Evolutionary conservation across 2,113 vertebrate genomes (phyloP).

Genomic region (Romanogobio albipinnatus): DNA sequence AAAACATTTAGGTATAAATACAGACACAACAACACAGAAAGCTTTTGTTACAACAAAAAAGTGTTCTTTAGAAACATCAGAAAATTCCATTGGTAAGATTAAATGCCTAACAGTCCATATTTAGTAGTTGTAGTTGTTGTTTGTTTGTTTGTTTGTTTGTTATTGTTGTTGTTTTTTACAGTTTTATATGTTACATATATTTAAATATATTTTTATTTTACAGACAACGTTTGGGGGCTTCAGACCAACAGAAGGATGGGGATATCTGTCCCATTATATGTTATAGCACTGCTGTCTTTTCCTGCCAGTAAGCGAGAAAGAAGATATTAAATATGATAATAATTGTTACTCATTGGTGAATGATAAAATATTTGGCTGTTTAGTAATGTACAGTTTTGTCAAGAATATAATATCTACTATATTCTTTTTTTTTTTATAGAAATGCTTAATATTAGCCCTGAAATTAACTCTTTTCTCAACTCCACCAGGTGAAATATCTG

Average conservation of each 20-base stretch:
- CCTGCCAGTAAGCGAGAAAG: background rate
- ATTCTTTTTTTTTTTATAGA: background rate
- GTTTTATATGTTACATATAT: no score
- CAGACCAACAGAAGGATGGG: background rate
- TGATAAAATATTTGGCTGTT: background rate
- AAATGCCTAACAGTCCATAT: background rate
- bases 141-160: background rate
- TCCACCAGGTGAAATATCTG: background rate
- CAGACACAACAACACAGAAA: background rate
- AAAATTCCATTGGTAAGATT: background rate
- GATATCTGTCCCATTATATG: background rate
- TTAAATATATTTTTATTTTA: background rate
- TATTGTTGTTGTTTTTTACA: no score
- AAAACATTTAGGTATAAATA: constrained; percentile 7
- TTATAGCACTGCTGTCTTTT: background rate
- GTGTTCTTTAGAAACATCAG: background rate
- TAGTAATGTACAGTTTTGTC: background rate
- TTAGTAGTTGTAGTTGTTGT: background rate
- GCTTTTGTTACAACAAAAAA: background rate
- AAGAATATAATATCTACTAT: background rate
- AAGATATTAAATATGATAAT: background rate
- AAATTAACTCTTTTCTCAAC: background rate
- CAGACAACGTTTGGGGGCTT: background rate
- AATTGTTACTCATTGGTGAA: background rate
- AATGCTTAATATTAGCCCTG: background rate